phyloP scores from a whole-genome alignment of 2,888 invertebrate species.

The Chloromyia formosa region DNA sequence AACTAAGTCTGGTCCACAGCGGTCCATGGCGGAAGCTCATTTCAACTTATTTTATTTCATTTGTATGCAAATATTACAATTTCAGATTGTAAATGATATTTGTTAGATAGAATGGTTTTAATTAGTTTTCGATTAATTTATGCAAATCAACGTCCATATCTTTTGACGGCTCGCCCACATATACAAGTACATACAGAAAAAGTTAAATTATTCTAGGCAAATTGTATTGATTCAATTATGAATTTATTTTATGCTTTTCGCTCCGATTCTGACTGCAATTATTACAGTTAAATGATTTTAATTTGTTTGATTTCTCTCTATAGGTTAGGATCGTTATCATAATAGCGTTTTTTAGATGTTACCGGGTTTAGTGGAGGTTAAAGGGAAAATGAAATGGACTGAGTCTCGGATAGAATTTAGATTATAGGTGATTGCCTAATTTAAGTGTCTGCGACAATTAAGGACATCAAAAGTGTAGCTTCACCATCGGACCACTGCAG shows the following conservation, averaged over 20 bases:
- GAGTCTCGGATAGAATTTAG: too few relatives aligned
- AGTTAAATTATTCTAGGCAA: neutral
- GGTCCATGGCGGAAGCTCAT: neutral
- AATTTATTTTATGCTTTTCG: constrained; percentile 3
- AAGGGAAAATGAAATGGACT: too few relatives aligned
- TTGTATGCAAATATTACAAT: constrained; percentile 31
- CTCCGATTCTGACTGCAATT: neutral
- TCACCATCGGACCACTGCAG: too few relatives aligned
- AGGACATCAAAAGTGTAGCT: too few relatives aligned
- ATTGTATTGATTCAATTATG: neutral
- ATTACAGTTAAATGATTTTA: constrained; percentile 3
- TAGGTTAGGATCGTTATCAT: too few relatives aligned
- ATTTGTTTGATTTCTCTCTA: neutral
- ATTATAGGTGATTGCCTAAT: too few relatives aligned
- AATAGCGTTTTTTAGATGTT: too few relatives aligned
- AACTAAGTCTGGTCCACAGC: neutral
- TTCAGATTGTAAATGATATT: constrained; percentile 24
- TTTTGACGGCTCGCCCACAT: neutral
- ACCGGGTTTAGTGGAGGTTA: too few relatives aligned
- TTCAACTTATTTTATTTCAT: constrained; percentile 24
- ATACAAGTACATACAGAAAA: neutral
- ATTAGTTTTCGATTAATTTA: constrained; percentile 25
- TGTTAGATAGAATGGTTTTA: constrained; percentile 32
- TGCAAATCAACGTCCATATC: constrained; percentile 23
- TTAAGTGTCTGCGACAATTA: too few relatives aligned